phyloP scores from a whole-genome alignment of 2,797 vertebrate species.

The Danio choprae region DNA sequence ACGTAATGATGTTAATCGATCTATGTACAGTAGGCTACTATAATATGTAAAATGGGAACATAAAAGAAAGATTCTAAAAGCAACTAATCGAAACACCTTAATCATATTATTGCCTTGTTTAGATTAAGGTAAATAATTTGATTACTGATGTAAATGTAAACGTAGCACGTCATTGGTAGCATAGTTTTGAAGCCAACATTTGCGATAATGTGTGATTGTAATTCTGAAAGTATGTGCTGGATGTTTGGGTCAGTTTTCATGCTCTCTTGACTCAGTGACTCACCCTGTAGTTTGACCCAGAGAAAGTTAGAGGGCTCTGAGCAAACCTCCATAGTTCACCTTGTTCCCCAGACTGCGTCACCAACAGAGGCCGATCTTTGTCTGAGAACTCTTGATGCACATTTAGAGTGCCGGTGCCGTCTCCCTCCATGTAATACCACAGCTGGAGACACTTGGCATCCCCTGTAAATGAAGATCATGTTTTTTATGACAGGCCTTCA shows the following conservation, averaged over 20 bases:
- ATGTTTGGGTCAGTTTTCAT: neutral
- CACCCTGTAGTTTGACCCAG: slow-evolving; percentile 70
- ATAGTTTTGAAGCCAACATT: neutral
- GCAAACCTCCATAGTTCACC: slow-evolving; percentile 75
- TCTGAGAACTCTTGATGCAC: slow-evolving; percentile 73
- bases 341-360: slow-evolving; percentile 75
- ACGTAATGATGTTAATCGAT: no score
- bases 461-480: slow-evolving; percentile 57
- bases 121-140: no score
- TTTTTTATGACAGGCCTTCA: neutral
- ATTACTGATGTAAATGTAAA: no score
- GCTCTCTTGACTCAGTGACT: slow-evolving; percentile 52
- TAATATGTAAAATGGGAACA: no score
- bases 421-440: slow-evolving; percentile 80
- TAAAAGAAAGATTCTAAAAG: no score
- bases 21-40: no score
- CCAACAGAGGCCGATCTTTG: slow-evolving; percentile 62
- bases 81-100: no score
- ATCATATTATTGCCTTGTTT: no score
- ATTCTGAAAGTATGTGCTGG: neutral
- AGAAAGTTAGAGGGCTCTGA: slow-evolving; percentile 67
- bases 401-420: slow-evolving; percentile 71
- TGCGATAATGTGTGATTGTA: slow-evolving; percentile 5
- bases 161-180: neutral
- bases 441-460: slow-evolving; percentile 74